Evolutionary conservation across 2,113 vertebrate species (phyloP).

Genomic region (Megaceryle maxima): DNA sequence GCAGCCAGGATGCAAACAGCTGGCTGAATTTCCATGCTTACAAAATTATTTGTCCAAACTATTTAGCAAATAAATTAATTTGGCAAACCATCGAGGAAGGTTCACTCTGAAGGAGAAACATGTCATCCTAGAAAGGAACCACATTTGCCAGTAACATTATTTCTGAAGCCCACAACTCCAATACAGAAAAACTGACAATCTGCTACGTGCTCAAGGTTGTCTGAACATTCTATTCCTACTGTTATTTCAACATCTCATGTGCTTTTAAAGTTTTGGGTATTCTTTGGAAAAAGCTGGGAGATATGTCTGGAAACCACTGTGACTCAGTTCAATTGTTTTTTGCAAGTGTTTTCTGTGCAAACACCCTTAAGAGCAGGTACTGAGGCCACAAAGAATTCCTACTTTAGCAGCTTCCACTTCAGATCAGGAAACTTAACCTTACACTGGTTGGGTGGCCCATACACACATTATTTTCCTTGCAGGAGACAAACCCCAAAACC

Average conservation of each 20-base stretch:
- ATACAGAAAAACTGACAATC: not conserved
- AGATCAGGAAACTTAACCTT: not conserved
- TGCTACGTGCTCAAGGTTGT: not conserved
- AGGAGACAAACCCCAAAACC: not conserved
- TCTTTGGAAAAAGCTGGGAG: not conserved
- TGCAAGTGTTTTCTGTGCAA: not conserved
- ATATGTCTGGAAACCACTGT: not conserved
- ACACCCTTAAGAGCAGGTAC: not conserved
- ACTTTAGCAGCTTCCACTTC: not conserved
- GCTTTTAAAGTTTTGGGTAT: not conserved
- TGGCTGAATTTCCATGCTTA: not conserved
- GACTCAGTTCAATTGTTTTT: not conserved
- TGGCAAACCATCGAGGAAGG: not conserved
- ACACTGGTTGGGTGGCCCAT: not conserved
- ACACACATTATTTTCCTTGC: not conserved
- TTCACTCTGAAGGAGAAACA: not conserved
- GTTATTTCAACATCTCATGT: not conserved
- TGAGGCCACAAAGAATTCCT: not conserved
- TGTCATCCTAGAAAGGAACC: not conserved
- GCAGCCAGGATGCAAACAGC: not conserved
- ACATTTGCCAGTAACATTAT: not conserved
- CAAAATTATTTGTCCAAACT: not conserved
- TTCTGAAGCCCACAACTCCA: not conserved
- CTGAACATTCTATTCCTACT: not conserved
- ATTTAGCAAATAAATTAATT: not conserved